phyloP scores from a whole-genome alignment of 2,113 vertebrate species.

The Cariama cristata region DNA sequence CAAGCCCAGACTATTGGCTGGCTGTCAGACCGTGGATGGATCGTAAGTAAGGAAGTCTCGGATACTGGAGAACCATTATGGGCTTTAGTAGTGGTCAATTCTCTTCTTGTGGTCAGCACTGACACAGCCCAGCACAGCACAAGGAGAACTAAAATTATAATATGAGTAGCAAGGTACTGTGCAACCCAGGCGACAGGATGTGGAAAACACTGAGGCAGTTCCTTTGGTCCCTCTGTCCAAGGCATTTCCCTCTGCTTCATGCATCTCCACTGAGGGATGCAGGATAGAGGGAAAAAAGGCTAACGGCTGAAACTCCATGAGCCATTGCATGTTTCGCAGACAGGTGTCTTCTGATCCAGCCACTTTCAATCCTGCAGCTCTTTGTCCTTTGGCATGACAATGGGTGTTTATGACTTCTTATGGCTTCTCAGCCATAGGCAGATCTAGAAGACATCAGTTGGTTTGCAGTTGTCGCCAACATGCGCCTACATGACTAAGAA shows the following conservation, averaged over 20 bases:
- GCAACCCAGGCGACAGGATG: background rate
- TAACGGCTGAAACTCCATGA: background rate
- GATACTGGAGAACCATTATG: background rate
- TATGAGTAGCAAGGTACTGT: background rate
- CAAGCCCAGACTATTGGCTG: slow-evolving; percentile 1
- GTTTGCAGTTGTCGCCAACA: background rate
- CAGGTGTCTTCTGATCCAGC: background rate
- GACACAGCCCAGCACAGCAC: background rate
- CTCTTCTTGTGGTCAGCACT: background rate
- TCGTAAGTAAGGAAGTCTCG: background rate
- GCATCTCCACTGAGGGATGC: background rate
- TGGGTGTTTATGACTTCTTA: background rate
- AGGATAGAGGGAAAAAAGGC: background rate
- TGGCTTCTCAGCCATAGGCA: background rate
- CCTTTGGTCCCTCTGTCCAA: background rate
- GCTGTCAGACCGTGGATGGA: background rate
- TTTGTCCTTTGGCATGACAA: background rate
- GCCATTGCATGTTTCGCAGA: background rate
- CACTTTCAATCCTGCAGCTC: background rate
- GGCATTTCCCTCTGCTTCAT: background rate
- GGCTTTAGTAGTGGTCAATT: background rate
- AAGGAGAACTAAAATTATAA: background rate
- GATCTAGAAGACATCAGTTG: background rate
- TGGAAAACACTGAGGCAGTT: background rate
- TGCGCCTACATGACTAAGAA: background rate